A percentile compares a stretch with the other conserved stretches of the same genome.
Evolutionary conservation across 2,797 vertebrate species (phyloP).

Genomic region (Glossophaga mutica): DNA sequence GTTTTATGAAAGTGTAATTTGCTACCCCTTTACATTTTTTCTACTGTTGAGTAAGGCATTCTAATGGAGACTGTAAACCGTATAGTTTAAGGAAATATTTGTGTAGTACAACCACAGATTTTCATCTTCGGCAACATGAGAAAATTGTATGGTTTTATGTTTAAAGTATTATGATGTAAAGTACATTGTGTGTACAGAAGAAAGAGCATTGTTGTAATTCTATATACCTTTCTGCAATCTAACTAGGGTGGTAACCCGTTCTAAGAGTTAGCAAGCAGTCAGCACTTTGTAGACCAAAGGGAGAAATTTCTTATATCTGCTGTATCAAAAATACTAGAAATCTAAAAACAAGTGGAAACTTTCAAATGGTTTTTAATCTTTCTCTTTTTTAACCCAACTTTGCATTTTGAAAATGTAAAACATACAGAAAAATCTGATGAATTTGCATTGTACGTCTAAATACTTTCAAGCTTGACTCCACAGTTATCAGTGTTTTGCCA

Average conservation of each 20-base stretch:
- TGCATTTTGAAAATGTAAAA: background rate
- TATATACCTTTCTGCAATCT: background rate
- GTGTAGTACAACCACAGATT: background rate
- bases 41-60: background rate
- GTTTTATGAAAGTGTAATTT: background rate
- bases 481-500: background rate
- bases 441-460: background rate
- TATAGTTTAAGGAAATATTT: background rate
- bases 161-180: background rate
- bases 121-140: background rate
- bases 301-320: background rate
- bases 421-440: background rate
- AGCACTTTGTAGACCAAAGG: background rate
- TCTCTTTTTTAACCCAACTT: background rate
- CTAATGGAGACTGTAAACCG: background rate
- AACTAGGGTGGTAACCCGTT: background rate
- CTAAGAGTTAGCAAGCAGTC: background rate
- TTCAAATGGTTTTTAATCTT: background rate
- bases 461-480: background rate
- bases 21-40: background rate
- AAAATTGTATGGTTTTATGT: background rate
- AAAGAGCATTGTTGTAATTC: background rate
- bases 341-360: background rate
- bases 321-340: background rate
- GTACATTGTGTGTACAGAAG: background rate